Conservation (phyloP, 2,113 vertebrate species). For the Periophthalmus modestus region DNA sequence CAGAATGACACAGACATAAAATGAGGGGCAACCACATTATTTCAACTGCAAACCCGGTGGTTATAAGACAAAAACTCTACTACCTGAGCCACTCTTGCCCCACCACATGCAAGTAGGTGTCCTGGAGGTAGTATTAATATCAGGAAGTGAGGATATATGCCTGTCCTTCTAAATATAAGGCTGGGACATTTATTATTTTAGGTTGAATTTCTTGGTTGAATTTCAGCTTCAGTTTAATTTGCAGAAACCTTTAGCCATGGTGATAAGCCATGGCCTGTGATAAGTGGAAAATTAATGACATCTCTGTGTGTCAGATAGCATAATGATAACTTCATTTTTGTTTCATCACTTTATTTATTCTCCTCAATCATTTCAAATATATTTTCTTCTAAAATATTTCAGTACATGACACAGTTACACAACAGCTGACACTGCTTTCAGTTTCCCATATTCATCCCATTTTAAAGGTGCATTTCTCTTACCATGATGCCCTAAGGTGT, state of each 20-base stretch:
- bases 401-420: slow-evolving; percentile 76
- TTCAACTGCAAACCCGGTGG: no score
- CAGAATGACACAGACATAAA: no score
- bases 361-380: slow-evolving; percentile 78
- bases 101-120: no score
- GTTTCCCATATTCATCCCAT: slow-evolving; percentile 14
- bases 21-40: no score
- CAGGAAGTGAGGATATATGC: no score
- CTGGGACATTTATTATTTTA: no score
- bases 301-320: slow-evolving; percentile 8
- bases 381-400: slow-evolving; percentile 76
- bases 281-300: neutral
- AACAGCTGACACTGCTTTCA: slow-evolving; percentile 63
- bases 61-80: no score
- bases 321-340: slow-evolving; percentile 13
- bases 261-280: neutral
- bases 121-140: no score
- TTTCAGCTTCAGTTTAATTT: neutral
- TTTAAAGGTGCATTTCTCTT: slow-evolving; percentile 42
- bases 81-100: no score
- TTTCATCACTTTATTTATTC: slow-evolving; percentile 76
- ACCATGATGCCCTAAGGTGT: slow-evolving; percentile 22
- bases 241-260: neutral
- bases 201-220: no score
- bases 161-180: no score